Evolutionary conservation across 1,140 invertebrate genomes (phyloP), one percentile per base, ranked within the genome.

Genomic region (Aphidius gifuensis): DNA sequence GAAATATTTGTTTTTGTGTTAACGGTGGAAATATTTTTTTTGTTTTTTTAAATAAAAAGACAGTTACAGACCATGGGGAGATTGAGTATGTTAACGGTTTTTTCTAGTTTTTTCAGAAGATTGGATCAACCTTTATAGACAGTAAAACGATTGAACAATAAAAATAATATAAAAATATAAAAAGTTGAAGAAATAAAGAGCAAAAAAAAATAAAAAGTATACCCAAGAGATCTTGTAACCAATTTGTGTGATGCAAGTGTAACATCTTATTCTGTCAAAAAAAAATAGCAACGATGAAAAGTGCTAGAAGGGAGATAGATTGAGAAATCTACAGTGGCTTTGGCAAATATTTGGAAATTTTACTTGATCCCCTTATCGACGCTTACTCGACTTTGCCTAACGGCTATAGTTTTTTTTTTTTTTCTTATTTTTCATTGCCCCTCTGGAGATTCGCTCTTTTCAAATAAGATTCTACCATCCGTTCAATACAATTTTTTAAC

Each of bases 281-380:
- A 61, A 16, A 32, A 3, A 32, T 32, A 32, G 51, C 56, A 66
- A 69, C 60, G 66, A 69, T 68, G 68, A 69, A 69, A 69, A 66
- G 66, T 65, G 61, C 58, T 50, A 42, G 23, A 45, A 51, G 57
- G 48, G n/a, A 55, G 11, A 38, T 40, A 32, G 23, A 32, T 32
- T 32, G 23, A 32, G 45, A 60, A 62, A 56, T 54, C 49, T 47
- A 45, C 49, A 57, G 50, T 62, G 48, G 54, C 54, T 54, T n/a
- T 46, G 65, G 60, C 64, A 61, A 69, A 69, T 65, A 69, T 64
- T 63, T 65, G 61, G 56, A 65, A 65, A 69, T 69, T 69, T 65
- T 55, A 16, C 40, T 39, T 48, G 46, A 69, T 69, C 68, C 68
- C 57, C 64, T 65, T 67, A 68, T 64, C 61, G 60, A 47, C 48